phyloP scores from a whole-genome alignment of 1,140 invertebrate genomes.

The Meteorus sp. region DNA sequence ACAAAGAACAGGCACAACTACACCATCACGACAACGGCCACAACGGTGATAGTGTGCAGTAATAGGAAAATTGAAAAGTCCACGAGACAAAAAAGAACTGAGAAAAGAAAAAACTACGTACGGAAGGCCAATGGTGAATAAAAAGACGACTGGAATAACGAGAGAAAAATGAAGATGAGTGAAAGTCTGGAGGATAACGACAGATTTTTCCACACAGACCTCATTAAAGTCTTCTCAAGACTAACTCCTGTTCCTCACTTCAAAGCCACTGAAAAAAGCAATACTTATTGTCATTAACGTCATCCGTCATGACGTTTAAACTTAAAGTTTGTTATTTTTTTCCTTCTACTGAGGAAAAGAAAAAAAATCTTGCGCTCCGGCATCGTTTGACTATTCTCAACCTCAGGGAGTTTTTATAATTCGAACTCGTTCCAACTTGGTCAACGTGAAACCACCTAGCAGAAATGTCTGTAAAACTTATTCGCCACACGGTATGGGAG shows the following conservation, averaged over 20 bases:
- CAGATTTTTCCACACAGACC: constrained; percentile 1
- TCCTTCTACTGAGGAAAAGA: background rate
- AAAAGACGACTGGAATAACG: constrained; percentile 1
- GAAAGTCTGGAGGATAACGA: background rate
- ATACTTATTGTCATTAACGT: constrained; percentile 25
- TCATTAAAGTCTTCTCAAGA: constrained; percentile 22
- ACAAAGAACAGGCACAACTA: background rate
- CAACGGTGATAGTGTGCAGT: constrained; percentile 1
- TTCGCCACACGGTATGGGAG: constrained; percentile 1
- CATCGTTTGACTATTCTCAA: background rate
- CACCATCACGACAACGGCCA: background rate
- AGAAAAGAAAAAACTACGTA: too few species aligned
- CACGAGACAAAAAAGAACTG: background rate
- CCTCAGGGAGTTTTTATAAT: constrained; percentile 13
- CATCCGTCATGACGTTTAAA: constrained; percentile 22
- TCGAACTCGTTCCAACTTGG: constrained; percentile 26
- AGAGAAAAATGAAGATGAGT: background rate
- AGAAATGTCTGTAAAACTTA: constrained; percentile 24
- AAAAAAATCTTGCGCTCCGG: background rate
- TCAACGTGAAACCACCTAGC: constrained; percentile 13
- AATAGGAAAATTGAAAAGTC: background rate
- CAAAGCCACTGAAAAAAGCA: constrained; percentile 19
- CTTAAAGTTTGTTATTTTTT: constrained; percentile 15
- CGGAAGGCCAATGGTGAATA: background rate
- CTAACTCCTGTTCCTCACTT: too few species aligned